These are phyloP conservation scores for Halocaridina rubra DNA, from an alignment of 2,888 invertebrate species.

Conservation along the genomic window DNA sequence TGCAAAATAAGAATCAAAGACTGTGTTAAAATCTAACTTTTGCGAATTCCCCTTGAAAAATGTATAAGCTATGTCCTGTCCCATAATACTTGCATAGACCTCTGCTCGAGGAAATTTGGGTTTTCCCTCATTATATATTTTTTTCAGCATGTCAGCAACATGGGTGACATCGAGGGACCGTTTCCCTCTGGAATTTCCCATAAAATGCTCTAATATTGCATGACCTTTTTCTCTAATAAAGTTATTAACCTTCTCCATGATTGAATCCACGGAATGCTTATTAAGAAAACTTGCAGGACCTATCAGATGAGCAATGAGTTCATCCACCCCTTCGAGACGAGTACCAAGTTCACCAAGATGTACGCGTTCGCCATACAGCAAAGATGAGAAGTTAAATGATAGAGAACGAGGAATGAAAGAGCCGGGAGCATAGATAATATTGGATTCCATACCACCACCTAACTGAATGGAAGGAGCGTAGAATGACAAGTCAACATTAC, in stretches of 20 bases:
- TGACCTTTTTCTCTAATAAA: background rate
- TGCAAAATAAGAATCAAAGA: background rate
- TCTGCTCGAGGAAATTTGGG: conserved; percentile 5
- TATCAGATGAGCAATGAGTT: conserved; percentile 26
- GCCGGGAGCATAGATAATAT: conserved; percentile 43
- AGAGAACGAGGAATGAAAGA: conserved; percentile 46
- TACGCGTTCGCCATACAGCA: conserved; percentile 25
- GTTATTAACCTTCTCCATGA: background rate
- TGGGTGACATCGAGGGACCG: background rate
- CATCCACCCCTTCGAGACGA: conserved; percentile 42
- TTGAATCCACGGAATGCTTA: background rate
- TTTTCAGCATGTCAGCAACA: conserved; percentile 22
- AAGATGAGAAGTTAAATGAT: conserved; percentile 34
- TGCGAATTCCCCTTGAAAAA: background rate
- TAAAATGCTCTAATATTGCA: too few relatives aligned
- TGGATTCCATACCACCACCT: conserved; percentile 47
- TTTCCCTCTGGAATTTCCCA: background rate
- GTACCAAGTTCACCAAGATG: conserved; percentile 43
- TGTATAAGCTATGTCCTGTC: conserved; percentile 42
- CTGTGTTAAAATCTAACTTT: background rate
- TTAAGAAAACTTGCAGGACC: conserved; percentile 39
- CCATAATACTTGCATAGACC: conserved; percentile 1
- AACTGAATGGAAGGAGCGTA: conserved; percentile 26
- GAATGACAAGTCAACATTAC: conserved; percentile 49
- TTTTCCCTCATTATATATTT: conserved; percentile 1